Conservation (phyloP, 2,888 invertebrate genomes). For the Halocaridina rubra region DNA sequence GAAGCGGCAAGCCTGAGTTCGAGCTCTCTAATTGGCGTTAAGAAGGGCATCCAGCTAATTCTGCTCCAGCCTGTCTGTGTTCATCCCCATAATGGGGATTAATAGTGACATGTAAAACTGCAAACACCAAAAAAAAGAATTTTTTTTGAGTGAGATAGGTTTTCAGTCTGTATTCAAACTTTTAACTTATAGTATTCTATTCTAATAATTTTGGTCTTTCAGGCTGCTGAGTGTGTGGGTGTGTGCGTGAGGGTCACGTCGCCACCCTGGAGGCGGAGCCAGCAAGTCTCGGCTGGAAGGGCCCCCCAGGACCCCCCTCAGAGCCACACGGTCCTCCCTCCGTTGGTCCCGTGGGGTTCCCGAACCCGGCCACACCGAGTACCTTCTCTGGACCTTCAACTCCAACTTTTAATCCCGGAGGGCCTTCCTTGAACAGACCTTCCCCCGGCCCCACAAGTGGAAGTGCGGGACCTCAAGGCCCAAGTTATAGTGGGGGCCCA, state of each 20-base stretch:
- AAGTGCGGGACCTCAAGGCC: slow-evolving; percentile 21
- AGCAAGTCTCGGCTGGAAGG: slow-evolving; percentile 63
- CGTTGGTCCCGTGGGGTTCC: slow-evolving; percentile 58
- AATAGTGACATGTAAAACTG: too few relatives aligned
- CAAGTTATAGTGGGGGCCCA: slow-evolving; percentile 43
- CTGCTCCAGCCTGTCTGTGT: too few relatives aligned
- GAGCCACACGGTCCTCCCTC: slow-evolving; percentile 62
- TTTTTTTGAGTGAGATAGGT: too few relatives aligned
- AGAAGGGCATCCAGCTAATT: too few relatives aligned
- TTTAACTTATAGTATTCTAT: too few relatives aligned
- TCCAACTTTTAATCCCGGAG: slow-evolving; percentile 52
- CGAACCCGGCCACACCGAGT: slow-evolving; percentile 58
- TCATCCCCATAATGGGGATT: too few relatives aligned
- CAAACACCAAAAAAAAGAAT: too few relatives aligned
- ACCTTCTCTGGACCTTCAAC: slow-evolving; percentile 57
- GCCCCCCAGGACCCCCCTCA: slow-evolving; percentile 63
- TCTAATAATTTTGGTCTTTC: neutral
- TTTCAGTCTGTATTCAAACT: too few relatives aligned
- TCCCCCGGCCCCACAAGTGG: slow-evolving; percentile 57
- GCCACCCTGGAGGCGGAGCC: slow-evolving; percentile 63
- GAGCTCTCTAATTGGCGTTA: too few relatives aligned
- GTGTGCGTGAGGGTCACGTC: slow-evolving; percentile 60
- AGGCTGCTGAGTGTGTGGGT: slow-evolving; percentile 60
- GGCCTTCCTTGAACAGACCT: slow-evolving; percentile 54
- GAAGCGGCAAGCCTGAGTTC: too few relatives aligned